Percentiles rank a stretch among this genome's conserved stretches.
Conservation (phyloP, 2,797 vertebrate genomes). For the Iguana delicatissima region DNA sequence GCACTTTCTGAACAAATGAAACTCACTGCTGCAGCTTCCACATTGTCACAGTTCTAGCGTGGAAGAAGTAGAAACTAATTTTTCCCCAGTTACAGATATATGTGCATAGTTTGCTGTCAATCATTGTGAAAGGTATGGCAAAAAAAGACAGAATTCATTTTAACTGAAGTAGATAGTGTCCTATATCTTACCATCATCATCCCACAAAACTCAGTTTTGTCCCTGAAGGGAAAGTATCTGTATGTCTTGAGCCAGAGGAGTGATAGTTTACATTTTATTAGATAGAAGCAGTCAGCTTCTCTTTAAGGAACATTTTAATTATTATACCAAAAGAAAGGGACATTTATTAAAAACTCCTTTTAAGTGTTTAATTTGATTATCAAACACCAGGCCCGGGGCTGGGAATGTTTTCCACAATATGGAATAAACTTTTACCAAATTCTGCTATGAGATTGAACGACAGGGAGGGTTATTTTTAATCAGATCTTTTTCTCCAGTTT, state of each 20-base stretch:
- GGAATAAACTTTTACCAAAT: not conserved
- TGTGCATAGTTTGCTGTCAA: slow-evolving; percentile 14
- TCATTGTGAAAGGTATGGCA: slow-evolving; percentile 14
- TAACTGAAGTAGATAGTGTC: not conserved
- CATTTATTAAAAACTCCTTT: not conserved
- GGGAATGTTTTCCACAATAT: not conserved
- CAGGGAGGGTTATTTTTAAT: not conserved
- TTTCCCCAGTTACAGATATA: not conserved
- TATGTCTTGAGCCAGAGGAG: not conserved
- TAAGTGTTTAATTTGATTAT: not conserved
- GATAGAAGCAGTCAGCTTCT: not conserved
- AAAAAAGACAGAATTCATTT: not conserved
- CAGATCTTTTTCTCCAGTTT: not conserved
- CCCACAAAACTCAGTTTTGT: not conserved
- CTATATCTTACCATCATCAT: not conserved
- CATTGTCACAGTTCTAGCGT: not conserved
- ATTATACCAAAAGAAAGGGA: not conserved
- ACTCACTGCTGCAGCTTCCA: slow-evolving; percentile 11
- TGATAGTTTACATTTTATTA: not conserved
- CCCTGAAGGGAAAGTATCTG: not conserved
- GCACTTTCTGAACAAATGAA: slow-evolving; percentile 27
- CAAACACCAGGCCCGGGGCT: not conserved
- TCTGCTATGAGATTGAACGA: not conserved
- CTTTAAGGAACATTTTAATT: not conserved
- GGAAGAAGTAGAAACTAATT: not conserved